Conservation (phyloP, 1,140 invertebrate genomes). For the Drosophila auraria region DNA sequence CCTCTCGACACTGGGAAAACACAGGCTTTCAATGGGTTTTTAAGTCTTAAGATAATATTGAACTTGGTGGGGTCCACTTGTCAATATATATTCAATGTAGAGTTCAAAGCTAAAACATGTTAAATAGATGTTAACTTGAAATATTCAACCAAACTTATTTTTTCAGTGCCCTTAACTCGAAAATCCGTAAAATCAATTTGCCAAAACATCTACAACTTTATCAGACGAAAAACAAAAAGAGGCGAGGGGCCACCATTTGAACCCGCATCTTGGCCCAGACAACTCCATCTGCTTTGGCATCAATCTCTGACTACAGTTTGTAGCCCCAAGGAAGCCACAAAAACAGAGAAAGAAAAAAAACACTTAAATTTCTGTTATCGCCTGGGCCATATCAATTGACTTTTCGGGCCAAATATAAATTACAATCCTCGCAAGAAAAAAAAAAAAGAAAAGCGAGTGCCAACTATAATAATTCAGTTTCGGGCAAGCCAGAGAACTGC, state of each 20-base stretch:
- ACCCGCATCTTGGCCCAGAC: conserved; percentile 66
- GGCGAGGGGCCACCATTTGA: conserved; percentile 40
- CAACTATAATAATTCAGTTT: conserved; percentile 78
- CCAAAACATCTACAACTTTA: conserved; percentile 81
- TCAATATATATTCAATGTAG: not conserved
- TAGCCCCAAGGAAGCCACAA: conserved; percentile 25
- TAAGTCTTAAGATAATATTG: not conserved
- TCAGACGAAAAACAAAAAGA: conserved; percentile 30
- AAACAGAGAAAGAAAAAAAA: conserved; percentile 47
- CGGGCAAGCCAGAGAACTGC: conserved; percentile 34
- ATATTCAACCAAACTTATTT: not conserved
- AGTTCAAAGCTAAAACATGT: too few relatives aligned
- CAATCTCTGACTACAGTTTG: conserved; percentile 50
- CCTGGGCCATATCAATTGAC: conserved; percentile 76
- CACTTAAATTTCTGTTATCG: conserved; percentile 74
- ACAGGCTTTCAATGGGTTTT: not conserved
- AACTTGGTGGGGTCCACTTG: not conserved
- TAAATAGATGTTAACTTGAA: not conserved
- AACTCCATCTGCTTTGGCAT: conserved; percentile 65
- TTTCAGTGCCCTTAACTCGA: conserved; percentile 19
- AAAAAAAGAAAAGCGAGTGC: conserved; percentile 49
- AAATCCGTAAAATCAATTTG: conserved; percentile 82
- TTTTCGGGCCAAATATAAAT: conserved; percentile 77
- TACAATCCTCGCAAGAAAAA: conserved; percentile 42
- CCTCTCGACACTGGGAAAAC: conserved; percentile 32